These are phyloP conservation scores for Panagrolaimus sp. DNA, from an alignment of 1,140 invertebrate genomes.

Conservation along the genomic window DNA sequence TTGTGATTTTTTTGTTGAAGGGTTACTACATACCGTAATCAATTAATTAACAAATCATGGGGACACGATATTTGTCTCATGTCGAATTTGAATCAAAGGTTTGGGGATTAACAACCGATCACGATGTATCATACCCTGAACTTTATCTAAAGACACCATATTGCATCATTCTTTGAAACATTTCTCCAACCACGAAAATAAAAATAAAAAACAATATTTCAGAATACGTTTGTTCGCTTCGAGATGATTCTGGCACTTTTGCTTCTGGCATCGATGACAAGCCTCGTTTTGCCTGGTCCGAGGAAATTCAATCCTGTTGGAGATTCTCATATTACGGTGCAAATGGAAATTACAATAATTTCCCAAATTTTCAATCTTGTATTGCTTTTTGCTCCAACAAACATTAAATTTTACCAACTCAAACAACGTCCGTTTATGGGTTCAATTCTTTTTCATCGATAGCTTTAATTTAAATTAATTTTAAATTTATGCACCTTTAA, in stretches of 20 bases:
- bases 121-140: not conserved
- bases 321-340: slow-evolving; percentile 47
- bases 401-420: slow-evolving; percentile 2
- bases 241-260: slow-evolving; percentile 46
- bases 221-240: slow-evolving; percentile 44
- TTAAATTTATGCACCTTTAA: not conserved
- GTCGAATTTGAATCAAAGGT: not conserved
- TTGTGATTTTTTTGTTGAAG: not conserved
- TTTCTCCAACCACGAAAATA: not conserved
- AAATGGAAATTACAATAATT: slow-evolving; percentile 45
- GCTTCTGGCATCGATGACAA: slow-evolving; percentile 47
- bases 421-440: no score
- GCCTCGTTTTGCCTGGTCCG: slow-evolving; percentile 44
- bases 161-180: not conserved
- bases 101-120: not conserved
- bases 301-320: slow-evolving; percentile 41
- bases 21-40: not conserved
- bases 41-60: not conserved
- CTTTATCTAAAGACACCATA: not conserved
- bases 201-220: slow-evolving; percentile 18
- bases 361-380: slow-evolving; percentile 36
- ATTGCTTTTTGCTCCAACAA: slow-evolving; percentile 31
- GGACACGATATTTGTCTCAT: not conserved
- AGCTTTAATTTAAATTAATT: slow-evolving; percentile 1
- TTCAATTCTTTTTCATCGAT: not conserved